Evolutionary conservation across 2,113 vertebrate genomes (phyloP).

Genomic region (Callocephalon fimbriatum): DNA sequence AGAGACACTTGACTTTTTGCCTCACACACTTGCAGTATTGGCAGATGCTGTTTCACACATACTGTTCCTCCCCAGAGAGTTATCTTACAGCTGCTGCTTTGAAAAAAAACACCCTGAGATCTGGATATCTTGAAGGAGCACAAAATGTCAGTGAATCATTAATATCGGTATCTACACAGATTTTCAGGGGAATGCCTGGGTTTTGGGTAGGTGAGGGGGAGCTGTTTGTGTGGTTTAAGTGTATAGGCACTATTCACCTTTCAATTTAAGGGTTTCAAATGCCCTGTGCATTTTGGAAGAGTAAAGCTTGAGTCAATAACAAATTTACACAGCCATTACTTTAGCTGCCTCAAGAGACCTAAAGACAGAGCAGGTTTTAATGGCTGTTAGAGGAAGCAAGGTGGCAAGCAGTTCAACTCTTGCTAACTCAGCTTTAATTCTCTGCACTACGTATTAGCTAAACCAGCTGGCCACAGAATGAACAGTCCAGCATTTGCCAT

Average conservation of each 20-base stretch:
- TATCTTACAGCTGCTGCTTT: neutral
- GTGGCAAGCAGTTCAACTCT: neutral
- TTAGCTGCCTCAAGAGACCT: neutral
- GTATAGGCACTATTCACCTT: neutral
- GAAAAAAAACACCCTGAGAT: neutral
- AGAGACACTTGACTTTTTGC: neutral
- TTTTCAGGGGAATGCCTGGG: neutral
- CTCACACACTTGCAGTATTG: neutral
- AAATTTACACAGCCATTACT: neutral
- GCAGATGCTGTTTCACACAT: neutral
- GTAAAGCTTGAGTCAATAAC: neutral
- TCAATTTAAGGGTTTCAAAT: neutral
- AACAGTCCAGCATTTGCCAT: neutral
- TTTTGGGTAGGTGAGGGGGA: neutral
- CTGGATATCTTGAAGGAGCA: neutral
- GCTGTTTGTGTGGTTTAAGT: neutral
- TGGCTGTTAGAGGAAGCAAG: neutral
- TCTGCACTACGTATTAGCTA: neutral
- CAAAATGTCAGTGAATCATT: neutral
- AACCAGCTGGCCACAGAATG: neutral
- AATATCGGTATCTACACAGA: neutral
- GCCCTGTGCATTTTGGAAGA: neutral
- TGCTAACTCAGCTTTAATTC: neutral
- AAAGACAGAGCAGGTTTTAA: neutral
- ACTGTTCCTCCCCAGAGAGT: neutral